Conservation (phyloP, 1,140 invertebrate species). For the Drosophila fuyamai region DNA sequence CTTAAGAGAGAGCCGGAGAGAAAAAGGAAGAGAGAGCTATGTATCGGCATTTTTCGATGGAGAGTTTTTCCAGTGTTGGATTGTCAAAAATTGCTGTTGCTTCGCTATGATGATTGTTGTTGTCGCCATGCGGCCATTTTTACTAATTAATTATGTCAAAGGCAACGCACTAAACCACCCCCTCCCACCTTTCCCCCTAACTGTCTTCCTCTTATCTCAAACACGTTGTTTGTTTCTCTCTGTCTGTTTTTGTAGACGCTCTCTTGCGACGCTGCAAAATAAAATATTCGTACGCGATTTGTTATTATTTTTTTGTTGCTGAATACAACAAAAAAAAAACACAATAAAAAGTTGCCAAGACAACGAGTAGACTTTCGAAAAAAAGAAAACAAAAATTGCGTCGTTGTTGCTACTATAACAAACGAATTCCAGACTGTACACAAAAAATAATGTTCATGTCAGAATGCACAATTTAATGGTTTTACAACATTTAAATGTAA, state of each 20-base stretch:
- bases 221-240: conserved; percentile 21
- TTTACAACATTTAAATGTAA: too few relatives aligned
- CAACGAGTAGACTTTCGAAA: conserved; percentile 67
- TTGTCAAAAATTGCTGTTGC: conserved; percentile 28
- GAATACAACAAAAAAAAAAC: conserved; percentile 10
- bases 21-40: conserved; percentile 4
- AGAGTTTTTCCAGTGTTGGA: conserved; percentile 29
- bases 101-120: conserved; percentile 21
- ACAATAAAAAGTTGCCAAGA: conserved; percentile 71
- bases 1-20: conserved; percentile 1
- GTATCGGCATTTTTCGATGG: conserved; percentile 54
- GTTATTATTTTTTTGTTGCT: conserved; percentile 53
- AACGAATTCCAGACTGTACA: conserved; percentile 19
- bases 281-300: conserved; percentile 35
- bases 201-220: conserved; percentile 27
- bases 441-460: background rate
- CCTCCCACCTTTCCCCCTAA: background rate
- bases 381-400: conserved; percentile 63
- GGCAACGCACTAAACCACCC: conserved; percentile 16
- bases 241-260: conserved; percentile 13
- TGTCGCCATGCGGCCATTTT: conserved; percentile 41
- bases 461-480: background rate
- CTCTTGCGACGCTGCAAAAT: conserved; percentile 49
- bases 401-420: conserved; percentile 50
- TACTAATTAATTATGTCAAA: conserved; percentile 69